Base-by-base conservation (phyloP, 2,888 invertebrate species). In the Melanophora roralis region DNA sequence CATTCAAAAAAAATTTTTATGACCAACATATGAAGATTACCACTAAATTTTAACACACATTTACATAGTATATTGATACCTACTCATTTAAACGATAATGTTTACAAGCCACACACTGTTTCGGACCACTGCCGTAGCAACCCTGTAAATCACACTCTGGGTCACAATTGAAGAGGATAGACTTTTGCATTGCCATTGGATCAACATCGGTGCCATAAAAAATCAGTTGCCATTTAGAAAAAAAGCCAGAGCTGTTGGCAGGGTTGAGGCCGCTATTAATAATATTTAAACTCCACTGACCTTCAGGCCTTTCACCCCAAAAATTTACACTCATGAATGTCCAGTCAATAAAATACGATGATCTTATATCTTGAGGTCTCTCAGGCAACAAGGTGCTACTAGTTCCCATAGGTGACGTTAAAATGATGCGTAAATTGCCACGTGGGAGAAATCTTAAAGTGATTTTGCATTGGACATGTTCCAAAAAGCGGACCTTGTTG, bases 271-370 rank as follows among this genome's bases (percentile, higher is more conserved):
- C 96, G 4, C 91, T 92, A 83, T 93, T 93, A 19, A 93, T 92
- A 67, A 96, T 94, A 89, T 96, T 94, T 69, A 97, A 89, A 1
- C 94, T 95, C 97, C 97, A 97, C 81, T 95, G 92, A 12, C 97
- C 97, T 87, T 96, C 95, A 49, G 95, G 95, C 84, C 94, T 96
- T 89, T 96, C 97, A 14, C 99, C 99, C 99, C 99, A 99, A 90
- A 96, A 98, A 88, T 99, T 99, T 8, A 99, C 98, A 85, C 98
- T 97, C 84, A 99, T 92, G 92, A 99, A 99, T 12, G 99, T 98
- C 99, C 99, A 99, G 88, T 98, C 97, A 89, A 98, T 97, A 89
- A 99, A 99, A 87, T 97, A 97, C 23, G 97, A 96, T 87, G 95
- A 96, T 67, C 96, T 94, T 47, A 96, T 95, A 89, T 98, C 98